Conservation (phyloP, 2,888 invertebrate genomes). For the Apocheima hispidaria region DNA sequence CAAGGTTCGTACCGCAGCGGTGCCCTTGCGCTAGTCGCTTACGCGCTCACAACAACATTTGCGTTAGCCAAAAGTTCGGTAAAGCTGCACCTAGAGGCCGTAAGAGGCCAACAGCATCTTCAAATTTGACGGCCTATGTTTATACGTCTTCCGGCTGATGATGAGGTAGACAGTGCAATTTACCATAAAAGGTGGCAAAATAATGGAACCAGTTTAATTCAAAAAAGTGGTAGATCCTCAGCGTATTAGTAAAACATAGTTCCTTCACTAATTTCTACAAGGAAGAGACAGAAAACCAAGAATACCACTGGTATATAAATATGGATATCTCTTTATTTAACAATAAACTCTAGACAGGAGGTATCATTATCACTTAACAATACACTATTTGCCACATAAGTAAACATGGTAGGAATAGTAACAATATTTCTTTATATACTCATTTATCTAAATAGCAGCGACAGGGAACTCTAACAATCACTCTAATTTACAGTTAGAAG, state of each 20-base stretch:
- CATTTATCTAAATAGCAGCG: constrained; percentile 27
- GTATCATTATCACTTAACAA: constrained; percentile 66
- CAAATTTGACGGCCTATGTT: no score
- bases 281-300: constrained; percentile 38
- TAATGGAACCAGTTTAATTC: background rate
- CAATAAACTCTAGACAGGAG: constrained; percentile 83
- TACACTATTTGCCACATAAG: constrained; percentile 38
- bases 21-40: no score
- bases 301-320: constrained; percentile 61
- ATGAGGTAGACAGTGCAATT: no score
- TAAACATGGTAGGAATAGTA: constrained; percentile 30
- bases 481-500: constrained; percentile 35
- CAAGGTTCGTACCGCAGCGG: no score
- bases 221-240: no score
- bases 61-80: no score
- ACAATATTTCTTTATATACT: constrained; percentile 24
- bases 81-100: no score
- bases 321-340: constrained; percentile 84
- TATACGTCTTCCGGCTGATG: no score
- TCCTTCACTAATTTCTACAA: background rate
- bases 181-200: background rate
- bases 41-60: no score
- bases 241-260: background rate
- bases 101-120: no score
- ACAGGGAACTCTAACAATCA: constrained; percentile 16